A percentile compares a stretch with the other conserved stretches of the same genome.
Conservation (phyloP, 2,797 vertebrate species). For the Dicrostonyx torquatus region DNA sequence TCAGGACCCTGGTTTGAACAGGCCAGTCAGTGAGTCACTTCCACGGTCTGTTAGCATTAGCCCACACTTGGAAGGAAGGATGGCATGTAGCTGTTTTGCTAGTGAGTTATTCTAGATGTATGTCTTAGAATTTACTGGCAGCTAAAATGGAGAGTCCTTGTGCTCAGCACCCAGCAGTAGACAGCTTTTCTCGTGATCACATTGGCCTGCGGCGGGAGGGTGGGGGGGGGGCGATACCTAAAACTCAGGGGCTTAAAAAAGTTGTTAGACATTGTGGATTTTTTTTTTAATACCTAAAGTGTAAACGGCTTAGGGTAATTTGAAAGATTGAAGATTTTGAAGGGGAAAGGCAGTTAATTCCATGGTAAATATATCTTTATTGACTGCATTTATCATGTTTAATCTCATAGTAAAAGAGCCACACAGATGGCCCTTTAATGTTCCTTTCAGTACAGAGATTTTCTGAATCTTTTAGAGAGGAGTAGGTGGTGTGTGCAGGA, state of each 20-base stretch:
- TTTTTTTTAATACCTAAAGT: conserved; percentile 8
- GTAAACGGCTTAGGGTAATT: conserved; percentile 48
- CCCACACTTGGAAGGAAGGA: neutral
- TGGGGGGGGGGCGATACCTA: too few species aligned
- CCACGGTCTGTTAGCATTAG: neutral
- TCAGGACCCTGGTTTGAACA: neutral
- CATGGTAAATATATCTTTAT: conserved; percentile 61
- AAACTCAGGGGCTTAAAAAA: neutral
- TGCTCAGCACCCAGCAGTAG: neutral
- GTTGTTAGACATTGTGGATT: neutral
- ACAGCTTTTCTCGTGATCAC: neutral
- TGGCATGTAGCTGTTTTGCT: neutral
- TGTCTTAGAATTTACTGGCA: conserved; percentile 8
- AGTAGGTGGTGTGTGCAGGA: conserved; percentile 69
- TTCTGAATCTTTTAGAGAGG: conserved; percentile 71
- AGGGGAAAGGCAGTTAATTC: conserved; percentile 23
- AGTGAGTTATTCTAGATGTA: neutral
- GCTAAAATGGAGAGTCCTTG: conserved; percentile 32
- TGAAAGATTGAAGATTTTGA: conserved; percentile 50
- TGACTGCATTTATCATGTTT: conserved; percentile 64
- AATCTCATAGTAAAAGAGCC: conserved; percentile 67
- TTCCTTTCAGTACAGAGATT: conserved; percentile 58
- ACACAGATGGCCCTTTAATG: conserved; percentile 59
- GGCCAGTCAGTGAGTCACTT: conserved; percentile 38
- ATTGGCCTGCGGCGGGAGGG: conserved; percentile 1